A percentile compares a stretch with the other conserved stretches of the same genome.
These are phyloP conservation scores for Meandrina meandrites DNA, from an alignment of 92 coral and sea anemone genomes.

Conservation along the genomic window DNA sequence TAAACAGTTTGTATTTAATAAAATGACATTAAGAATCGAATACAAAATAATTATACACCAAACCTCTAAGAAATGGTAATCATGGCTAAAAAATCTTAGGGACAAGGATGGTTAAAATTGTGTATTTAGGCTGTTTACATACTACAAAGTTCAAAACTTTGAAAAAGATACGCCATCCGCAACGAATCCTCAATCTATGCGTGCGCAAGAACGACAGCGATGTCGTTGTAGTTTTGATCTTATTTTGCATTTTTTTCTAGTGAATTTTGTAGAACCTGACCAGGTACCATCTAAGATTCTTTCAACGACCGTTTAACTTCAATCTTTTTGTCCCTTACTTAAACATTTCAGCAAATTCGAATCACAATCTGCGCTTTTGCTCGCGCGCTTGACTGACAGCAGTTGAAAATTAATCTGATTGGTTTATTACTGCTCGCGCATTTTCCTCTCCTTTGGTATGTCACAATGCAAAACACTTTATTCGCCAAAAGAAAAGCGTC, in stretches of 20 bases:
- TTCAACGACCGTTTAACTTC: neutral
- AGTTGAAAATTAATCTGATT: conserved; percentile 13
- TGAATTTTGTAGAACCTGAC: neutral
- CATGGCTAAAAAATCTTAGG: no score
- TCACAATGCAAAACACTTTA: conserved; percentile 19
- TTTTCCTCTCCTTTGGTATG: conserved; percentile 5
- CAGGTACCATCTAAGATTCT: neutral
- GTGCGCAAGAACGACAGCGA: neutral
- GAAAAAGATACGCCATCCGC: neutral
- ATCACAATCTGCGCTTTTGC: neutral
- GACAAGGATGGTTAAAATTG: no score
- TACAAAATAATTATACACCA: no score
- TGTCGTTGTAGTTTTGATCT: neutral
- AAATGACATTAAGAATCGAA: no score
- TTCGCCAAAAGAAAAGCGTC: conserved; percentile 8
- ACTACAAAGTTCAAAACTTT: neutral
- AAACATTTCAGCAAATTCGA: neutral
- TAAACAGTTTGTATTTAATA: no score
- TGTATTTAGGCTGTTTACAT: no score
- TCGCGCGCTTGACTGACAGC: neutral
- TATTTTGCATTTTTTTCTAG: neutral
- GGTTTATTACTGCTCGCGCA: conserved; percentile 11
- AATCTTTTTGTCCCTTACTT: no score
- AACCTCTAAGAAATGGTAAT: no score
- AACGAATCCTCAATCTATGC: neutral